These are phyloP conservation scores for Pachyseris speciosa DNA, from an alignment of 64 coral and sea anemone species.

Conservation along the genomic window DNA sequence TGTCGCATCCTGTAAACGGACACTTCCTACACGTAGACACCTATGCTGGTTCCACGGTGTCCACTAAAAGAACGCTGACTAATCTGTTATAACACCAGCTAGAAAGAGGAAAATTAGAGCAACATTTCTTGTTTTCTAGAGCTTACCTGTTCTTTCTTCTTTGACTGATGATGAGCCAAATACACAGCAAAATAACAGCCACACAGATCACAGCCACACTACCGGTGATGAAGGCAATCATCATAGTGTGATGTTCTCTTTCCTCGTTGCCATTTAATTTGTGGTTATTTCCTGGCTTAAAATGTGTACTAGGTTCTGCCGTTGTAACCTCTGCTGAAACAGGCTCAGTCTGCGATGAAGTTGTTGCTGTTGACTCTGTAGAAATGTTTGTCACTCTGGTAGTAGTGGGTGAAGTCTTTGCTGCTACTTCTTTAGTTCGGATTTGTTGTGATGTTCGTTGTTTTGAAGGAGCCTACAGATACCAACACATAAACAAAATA, in stretches of 20 bases:
- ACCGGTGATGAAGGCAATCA: not conserved
- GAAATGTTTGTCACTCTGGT: not conserved
- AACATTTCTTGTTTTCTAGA: not conserved
- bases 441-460: not conserved
- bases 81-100: no score
- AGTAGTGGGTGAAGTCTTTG: not conserved
- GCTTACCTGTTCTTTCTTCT: conserved; percentile 21
- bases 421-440: not conserved
- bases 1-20: no score
- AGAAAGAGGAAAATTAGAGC: not conserved
- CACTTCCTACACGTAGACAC: no score
- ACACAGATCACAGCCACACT: conserved; percentile 19
- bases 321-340: not conserved
- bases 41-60: no score
- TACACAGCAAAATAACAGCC: not conserved
- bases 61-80: no score
- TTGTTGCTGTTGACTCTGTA: not conserved
- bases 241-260: not conserved
- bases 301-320: not conserved
- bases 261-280: not conserved
- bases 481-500: no score
- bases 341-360: not conserved
- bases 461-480: not conserved
- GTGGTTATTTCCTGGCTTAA: not conserved
- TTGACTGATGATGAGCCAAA: conserved; percentile 29